Evolutionary conservation across 2,113 vertebrate genomes (phyloP), one percentile per base, ranked within the genome.

Genomic region (Cichladusa arquata): DNA sequence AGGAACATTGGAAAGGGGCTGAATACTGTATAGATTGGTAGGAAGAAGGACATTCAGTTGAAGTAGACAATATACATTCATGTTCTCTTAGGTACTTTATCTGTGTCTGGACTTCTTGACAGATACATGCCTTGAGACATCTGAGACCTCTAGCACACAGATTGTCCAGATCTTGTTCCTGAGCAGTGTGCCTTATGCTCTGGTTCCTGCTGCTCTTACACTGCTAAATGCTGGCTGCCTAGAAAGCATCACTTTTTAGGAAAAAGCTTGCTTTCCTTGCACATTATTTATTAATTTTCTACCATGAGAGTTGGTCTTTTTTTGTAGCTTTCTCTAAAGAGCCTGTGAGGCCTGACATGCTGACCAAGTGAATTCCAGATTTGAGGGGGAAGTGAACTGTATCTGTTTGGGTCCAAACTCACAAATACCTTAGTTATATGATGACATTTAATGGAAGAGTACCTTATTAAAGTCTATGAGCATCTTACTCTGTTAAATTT

Each of bases 271-370:
- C 20, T 56, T 66, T 73, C 31, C 8, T 7, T 71, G 19, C 5
- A n/a, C 3, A 0, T 90, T 72, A 29, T 26, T 50, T 36, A 53
- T 31, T 42, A 19, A 19, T 48, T 90, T 73, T 50, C 38, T 71
- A 1, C 28, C 3, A 5, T 15, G 8, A 28, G 33, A 7, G 1
- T 34, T 72, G 33, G 9, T 3, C 0, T n/a, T 60, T 45, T 80
- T 66, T 56, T 44, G 14, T 64, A 24, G 23, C 6, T 86, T 91
- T 78, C 38, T 74, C 25, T 14, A 29, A 38, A 81, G n/a, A 19
- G 45, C 16, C 24, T 71, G 17, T 78, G 33, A 60, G 47, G 33
- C 25, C 38, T 70, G 29, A 14, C 9, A 3, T 77, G 34, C 36
- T 70, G 62, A 61, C 18, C 5, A 42, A 34, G 12, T 62, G 22